Percentiles rank a stretch among this genome's conserved stretches.
phyloP scores from a whole-genome alignment of 2,113 vertebrate genomes.

The Holacanthus passer region DNA sequence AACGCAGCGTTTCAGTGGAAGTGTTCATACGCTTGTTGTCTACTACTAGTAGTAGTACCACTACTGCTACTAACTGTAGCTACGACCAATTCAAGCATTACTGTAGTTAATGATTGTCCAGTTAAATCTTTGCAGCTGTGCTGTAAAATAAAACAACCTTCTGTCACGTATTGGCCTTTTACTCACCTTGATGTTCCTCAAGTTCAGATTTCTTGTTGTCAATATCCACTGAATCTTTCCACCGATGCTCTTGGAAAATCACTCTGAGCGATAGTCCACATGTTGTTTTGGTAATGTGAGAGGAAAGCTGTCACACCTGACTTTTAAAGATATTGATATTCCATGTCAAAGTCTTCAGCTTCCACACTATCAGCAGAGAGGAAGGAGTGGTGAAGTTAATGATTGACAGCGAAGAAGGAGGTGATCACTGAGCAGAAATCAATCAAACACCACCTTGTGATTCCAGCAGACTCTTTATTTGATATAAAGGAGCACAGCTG shows the following conservation, averaged over 20 bases:
- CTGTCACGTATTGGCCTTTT: background rate
- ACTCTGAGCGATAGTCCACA: background rate
- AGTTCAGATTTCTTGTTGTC: background rate
- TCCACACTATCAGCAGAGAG: constrained; percentile 38
- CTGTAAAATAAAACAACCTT: background rate
- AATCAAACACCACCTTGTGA: constrained; percentile 4
- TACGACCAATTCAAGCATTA: background rate
- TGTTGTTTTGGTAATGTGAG: background rate
- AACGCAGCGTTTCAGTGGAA: background rate
- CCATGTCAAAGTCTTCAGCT: constrained; percentile 32
- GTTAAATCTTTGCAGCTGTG: constrained; percentile 10
- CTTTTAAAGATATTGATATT: background rate
- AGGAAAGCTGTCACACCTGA: background rate
- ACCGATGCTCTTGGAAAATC: background rate
- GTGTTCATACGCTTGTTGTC: background rate
- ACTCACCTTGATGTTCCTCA: constrained; percentile 38
- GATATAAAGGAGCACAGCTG: constrained; percentile 66
- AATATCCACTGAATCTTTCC: background rate
- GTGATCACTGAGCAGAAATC: background rate
- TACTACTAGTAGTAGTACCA: too few relatives aligned
- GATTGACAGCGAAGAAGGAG: constrained; percentile 48
- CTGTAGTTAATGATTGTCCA: constrained; percentile 63
- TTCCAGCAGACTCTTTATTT: constrained; percentile 75
- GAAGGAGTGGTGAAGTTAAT: constrained; percentile 66
- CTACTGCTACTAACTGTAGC: too few relatives aligned